phyloP scores from a whole-genome alignment of 2,888 invertebrate genomes.

The Saturnia japonica region DNA sequence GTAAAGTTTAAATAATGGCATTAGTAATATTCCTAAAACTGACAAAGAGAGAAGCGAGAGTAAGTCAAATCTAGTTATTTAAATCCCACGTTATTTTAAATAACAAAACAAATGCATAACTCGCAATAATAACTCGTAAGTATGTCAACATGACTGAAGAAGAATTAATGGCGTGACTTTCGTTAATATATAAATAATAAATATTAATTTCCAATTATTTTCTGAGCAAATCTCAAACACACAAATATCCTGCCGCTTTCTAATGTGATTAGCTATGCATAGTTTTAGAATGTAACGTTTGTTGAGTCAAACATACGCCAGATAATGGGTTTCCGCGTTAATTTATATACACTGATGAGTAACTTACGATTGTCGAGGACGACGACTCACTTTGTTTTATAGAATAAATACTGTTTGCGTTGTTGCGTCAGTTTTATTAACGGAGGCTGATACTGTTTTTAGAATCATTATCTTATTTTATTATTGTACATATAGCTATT shows the following conservation, averaged over 20 bases:
- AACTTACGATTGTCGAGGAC: slow-evolving; percentile 54
- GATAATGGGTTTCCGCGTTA: slow-evolving; percentile 66
- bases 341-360: slow-evolving; percentile 57
- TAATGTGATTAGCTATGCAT: slow-evolving; percentile 68
- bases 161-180: no score
- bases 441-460: not conserved
- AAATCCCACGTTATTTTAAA: no score
- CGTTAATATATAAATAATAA: no score
- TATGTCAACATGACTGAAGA: no score
- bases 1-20: no score
- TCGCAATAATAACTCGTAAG: no score
- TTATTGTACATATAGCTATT: not conserved
- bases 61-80: no score
- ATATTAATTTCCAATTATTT: not conserved
- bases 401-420: not conserved
- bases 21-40: no score
- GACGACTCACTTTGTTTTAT: slow-evolving; percentile 11
- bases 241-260: slow-evolving; percentile 34
- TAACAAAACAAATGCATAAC: no score
- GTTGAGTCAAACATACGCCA: slow-evolving; percentile 54
- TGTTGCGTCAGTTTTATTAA: slow-evolving; percentile 2
- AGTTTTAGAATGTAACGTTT: slow-evolving; percentile 69
- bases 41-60: no score
- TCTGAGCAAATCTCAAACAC: not conserved
- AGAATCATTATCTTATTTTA: not conserved